A percentile compares a stretch with the other conserved stretches of the same genome.
phyloP scores from a whole-genome alignment of 2,797 vertebrate genomes.

The Rhinoraja longicauda region DNA sequence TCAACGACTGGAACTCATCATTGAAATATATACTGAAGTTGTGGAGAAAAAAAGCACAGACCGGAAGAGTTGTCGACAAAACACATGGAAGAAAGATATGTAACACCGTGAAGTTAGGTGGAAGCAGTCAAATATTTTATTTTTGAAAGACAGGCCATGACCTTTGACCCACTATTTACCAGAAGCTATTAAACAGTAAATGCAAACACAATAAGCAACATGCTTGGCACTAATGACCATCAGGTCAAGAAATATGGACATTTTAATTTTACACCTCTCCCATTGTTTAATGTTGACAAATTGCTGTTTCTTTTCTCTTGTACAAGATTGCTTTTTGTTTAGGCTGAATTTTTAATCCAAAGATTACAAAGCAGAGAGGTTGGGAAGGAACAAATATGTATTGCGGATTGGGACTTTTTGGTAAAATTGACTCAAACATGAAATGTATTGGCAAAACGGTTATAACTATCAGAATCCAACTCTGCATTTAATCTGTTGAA shows the following conservation, averaged over 20 bases:
- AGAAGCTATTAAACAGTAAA: not conserved
- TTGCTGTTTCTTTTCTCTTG: not conserved
- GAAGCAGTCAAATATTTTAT: conserved; percentile 1
- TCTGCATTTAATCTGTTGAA: too few species aligned
- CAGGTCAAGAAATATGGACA: not conserved
- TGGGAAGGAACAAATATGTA: not conserved
- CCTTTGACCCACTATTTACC: not conserved
- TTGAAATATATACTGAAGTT: not conserved
- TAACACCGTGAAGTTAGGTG: not conserved
- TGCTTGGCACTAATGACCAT: not conserved
- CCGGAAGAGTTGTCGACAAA: not conserved
- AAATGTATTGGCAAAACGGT: not conserved
- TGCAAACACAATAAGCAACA: not conserved
- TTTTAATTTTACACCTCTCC: not conserved
- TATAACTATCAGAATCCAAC: not conserved
- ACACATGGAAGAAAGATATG: not conserved
- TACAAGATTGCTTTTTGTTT: not conserved
- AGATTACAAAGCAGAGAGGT: not conserved
- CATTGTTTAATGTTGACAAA: too few species aligned
- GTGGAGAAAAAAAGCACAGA: not conserved
- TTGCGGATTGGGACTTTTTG: not conserved
- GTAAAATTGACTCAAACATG: not conserved
- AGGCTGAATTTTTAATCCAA: not conserved
- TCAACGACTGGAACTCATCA: not conserved
- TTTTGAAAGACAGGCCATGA: conserved; percentile 10